A percentile compares a stretch with the other conserved stretches of the same genome.
These are phyloP conservation scores for Oophaga pumilio DNA, from an alignment of 2,113 vertebrate genomes.

Conservation along the genomic window DNA sequence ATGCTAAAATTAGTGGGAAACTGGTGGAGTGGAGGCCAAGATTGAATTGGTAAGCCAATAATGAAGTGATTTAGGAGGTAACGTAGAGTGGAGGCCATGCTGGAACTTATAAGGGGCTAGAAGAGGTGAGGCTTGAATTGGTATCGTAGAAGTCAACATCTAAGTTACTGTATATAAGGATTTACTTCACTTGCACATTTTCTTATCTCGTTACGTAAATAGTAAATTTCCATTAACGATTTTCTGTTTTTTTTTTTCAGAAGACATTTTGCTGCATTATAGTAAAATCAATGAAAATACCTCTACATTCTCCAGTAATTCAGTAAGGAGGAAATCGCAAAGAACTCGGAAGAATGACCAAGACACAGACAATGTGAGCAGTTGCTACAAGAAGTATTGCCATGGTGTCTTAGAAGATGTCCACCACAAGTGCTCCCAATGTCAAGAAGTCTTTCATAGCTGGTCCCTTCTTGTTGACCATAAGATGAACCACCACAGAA, in stretches of 20 bases:
- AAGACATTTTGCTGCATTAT: neutral
- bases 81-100: neutral
- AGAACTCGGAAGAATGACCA: neutral
- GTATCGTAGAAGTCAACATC: neutral
- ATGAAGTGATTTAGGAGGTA: too few relatives aligned
- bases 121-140: neutral
- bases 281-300: neutral
- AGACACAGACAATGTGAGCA: neutral
- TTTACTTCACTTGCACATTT: neutral
- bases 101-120: neutral
- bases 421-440: conserved; percentile 3
- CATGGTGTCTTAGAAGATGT: neutral
- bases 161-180: too few relatives aligned
- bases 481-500: neutral
- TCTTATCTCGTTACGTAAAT: neutral
- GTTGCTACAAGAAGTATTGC: neutral
- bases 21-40: neutral
- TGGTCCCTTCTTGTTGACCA: conserved; percentile 31
- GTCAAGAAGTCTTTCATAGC: neutral
- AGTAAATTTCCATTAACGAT: neutral
- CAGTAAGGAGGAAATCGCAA: neutral
- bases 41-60: neutral
- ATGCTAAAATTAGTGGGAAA: neutral
- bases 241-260: neutral
- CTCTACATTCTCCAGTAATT: neutral